Percentiles rank a stretch among this genome's conserved stretches.
These are phyloP conservation scores for Agelastica alni DNA, from an alignment of 2,888 invertebrate genomes.

Conservation along the genomic window DNA sequence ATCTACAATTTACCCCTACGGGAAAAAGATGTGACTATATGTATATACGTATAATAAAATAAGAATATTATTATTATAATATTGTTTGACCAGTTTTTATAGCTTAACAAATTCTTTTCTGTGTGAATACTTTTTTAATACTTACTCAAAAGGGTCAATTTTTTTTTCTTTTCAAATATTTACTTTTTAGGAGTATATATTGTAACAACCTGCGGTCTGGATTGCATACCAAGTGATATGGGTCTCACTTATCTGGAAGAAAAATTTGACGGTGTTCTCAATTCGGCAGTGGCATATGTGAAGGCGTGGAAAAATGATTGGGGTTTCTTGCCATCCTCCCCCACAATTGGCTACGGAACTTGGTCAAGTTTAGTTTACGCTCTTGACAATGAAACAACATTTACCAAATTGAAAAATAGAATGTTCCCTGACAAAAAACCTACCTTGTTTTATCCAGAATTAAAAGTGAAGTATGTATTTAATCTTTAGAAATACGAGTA, in stretches of 20 bases:
- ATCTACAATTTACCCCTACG: too few relatives aligned
- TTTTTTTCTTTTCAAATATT: too few relatives aligned
- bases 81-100: too few relatives aligned
- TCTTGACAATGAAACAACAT: constrained; percentile 66
- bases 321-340: constrained; percentile 58
- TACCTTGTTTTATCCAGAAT: constrained; percentile 65
- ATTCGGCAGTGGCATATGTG: constrained; percentile 77
- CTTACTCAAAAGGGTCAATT: too few relatives aligned
- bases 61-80: too few relatives aligned
- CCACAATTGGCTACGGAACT: constrained; percentile 78
- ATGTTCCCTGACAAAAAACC: constrained; percentile 63
- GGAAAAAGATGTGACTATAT: neutral
- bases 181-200: constrained; percentile 68
- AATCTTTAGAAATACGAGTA: too few relatives aligned
- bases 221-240: constrained; percentile 88
- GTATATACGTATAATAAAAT: too few relatives aligned
- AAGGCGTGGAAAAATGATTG: constrained; percentile 47
- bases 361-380: constrained; percentile 88
- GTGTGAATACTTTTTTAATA: too few relatives aligned
- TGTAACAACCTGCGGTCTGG: constrained; percentile 91
- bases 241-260: constrained; percentile 79
- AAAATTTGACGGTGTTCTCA: constrained; percentile 78
- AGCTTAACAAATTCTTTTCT: too few relatives aligned
- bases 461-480: constrained; percentile 47
- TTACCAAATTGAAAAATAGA: constrained; percentile 67